Base-by-base conservation (phyloP, 92 coral and sea anemone species). In the Meandrina meandrites region DNA sequence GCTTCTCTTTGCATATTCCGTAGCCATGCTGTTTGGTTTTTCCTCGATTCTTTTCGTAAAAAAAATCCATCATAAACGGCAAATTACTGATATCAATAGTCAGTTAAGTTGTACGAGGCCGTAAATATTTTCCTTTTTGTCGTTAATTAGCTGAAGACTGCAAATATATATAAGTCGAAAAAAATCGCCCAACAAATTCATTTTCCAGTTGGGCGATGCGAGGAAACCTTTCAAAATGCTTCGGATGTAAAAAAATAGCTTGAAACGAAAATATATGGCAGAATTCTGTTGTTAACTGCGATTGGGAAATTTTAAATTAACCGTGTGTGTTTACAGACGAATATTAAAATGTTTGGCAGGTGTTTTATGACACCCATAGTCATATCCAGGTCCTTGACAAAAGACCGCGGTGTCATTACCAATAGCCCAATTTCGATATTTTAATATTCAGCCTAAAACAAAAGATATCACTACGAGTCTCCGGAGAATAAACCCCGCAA, bases 321-420 rank as follows among this genome's bases (percentile, higher is more conserved):
- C 31, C 28, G 36, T 4, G 28, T 31, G 24, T 62, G 75, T 80
- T 40, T 64, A 62, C 42, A 35, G 18, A 28, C 37, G 31, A 70
- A 68, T 45, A 12, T 18, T 47, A 51, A 27, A 12, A 69, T 69
- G 77, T 30, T 18, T 67, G 62, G 30, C 85, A 81, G 85, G 85
- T 81, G 85, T 80, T 66, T 37, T 35, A 9, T 50, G 66, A 50
- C 42, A 78, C 28, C n/a, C 30, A 37, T 7, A 22, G 10, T 73
- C 78, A 71, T 73, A 1, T 27, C 78, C 78, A 73, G 51, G 78
- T 36, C 78, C 15, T 51, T 37, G 48, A 3, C n/a, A 22, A 73
- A 73, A 19, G 71, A 66, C 24, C 78, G 35, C 78, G 78, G 51
- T 35, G 11, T 47, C 42, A 16, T 35, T 31, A 30, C 21, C 36